Percentiles rank a stretch among this genome's conserved stretches.
phyloP scores from a whole-genome alignment of 2,888 invertebrate species.

The Aspidapion aeneum region DNA sequence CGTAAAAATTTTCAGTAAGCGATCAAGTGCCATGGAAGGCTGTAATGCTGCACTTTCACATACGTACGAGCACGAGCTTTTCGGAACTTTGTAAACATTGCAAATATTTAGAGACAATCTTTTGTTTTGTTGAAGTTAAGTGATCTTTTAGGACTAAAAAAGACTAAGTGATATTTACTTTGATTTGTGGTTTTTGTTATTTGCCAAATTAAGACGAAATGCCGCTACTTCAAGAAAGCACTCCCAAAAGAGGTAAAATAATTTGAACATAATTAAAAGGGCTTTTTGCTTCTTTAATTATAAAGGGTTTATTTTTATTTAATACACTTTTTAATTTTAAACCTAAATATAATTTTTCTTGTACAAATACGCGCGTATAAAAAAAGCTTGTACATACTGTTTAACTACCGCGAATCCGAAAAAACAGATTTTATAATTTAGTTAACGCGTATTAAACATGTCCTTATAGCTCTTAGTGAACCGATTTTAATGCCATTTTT shows the following conservation, averaged over 20 bases:
- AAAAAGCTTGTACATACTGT: too few species aligned
- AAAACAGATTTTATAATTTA: too few species aligned
- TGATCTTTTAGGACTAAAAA: neutral
- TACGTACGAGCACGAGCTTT: conserved; percentile 5
- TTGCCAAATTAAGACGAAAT: conserved; percentile 35
- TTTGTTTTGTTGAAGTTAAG: conserved; percentile 5
- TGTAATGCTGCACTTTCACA: conserved; percentile 30
- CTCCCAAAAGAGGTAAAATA: conserved; percentile 44
- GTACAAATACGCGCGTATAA: too few species aligned
- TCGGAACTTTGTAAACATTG: conserved; percentile 1
- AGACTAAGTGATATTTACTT: conserved; percentile 2
- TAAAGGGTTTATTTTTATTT: conserved; percentile 6
- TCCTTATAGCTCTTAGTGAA: too few species aligned
- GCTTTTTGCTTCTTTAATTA: conserved; percentile 1
- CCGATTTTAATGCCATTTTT: too few species aligned
- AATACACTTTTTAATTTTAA: too few species aligned
- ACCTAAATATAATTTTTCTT: too few species aligned
- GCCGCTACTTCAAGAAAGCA: conserved; percentile 46
- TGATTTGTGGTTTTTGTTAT: conserved; percentile 12
- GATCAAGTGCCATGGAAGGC: conserved; percentile 35
- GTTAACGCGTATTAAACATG: too few species aligned
- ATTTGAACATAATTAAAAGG: neutral
- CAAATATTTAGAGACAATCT: conserved; percentile 6
- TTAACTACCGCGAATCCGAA: too few species aligned
- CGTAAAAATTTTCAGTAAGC: conserved; percentile 45